Evolutionary conservation across 2,888 invertebrate genomes (phyloP), one percentile per base, ranked within the genome.

Genomic region (Pristionchus japonicus): DNA sequence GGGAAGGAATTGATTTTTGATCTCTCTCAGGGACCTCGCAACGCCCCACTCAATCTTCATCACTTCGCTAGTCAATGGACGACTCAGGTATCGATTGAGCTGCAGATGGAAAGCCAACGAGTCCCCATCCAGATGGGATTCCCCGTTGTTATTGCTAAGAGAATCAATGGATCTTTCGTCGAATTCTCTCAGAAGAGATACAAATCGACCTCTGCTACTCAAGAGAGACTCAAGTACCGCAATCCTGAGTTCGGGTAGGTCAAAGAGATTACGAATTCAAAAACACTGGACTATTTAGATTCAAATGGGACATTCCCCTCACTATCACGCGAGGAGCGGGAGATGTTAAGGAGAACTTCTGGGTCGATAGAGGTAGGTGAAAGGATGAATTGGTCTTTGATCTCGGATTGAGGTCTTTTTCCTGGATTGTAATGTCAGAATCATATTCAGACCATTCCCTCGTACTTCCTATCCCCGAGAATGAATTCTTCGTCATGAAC

Each of bases 291-390:
- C 40, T 7, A 2, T 23, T 37, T n/a, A 86, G 86, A 23, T 87
- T 87, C 87, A 87, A 87, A 57, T 87, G 87, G 87, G 87, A 87
- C 20, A 87, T 80, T 57, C 87, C 87, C 7, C 40, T 87, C 1
- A 37, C 37, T 31, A 31, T 57, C 27, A 52, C 64, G 9, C 43
- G 47, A 13, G 87, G 87, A 52, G 37, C 27, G 34, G 49, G 49
- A 6, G 86, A 47, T 67, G 34, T 57, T 13, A 2, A 20, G 11
- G 70, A 90, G 23, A 90, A 93, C 90, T 89, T 88, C 17, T 94
- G 94, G 94, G 90, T 94, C 64, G 89, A 83, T 86, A 89, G 84
- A 88, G 89, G 90, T 88, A 17, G 23, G 1, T 67, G 67, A 31
- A 67, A 23, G 27, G 34, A 67, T 67, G 27, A 52, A 52, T 52